Percentiles rank a stretch among this genome's conserved stretches.
These are phyloP conservation scores for Tenodera sinensis DNA, from an alignment of 2,888 invertebrate genomes.

Conservation along the genomic window DNA sequence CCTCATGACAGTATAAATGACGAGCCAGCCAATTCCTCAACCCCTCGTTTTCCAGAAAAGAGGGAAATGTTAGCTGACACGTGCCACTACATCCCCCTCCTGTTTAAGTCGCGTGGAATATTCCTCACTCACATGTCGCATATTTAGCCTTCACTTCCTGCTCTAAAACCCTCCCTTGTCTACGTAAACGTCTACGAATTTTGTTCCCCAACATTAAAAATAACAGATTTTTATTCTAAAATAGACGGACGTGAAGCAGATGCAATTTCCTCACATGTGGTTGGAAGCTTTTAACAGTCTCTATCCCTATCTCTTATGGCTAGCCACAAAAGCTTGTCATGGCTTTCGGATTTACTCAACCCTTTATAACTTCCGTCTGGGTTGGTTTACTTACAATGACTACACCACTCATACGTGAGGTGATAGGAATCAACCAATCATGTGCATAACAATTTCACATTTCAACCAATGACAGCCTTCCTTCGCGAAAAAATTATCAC, in stretches of 20 bases:
- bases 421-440: too few species aligned
- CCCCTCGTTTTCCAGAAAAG: slow-evolving; percentile 6
- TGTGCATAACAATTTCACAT: too few species aligned
- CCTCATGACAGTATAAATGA: not conserved
- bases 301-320: not conserved
- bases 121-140: not conserved
- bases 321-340: not conserved
- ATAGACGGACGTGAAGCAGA: not conserved
- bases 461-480: too few species aligned
- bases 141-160: slow-evolving; percentile 9
- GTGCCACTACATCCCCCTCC: not conserved
- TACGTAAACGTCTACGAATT: not conserved
- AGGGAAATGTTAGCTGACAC: slow-evolving; percentile 1
- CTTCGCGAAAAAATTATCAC: too few species aligned
- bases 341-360: not conserved
- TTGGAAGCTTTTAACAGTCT: not conserved
- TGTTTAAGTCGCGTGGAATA: slow-evolving; percentile 3
- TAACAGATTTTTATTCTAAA: not conserved
- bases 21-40: not conserved
- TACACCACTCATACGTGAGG: too few species aligned
- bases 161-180: not conserved
- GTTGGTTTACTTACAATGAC: not conserved
- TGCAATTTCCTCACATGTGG: not conserved
- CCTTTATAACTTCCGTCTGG: not conserved
- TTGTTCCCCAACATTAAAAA: not conserved